Percentiles rank a stretch among this genome's conserved stretches.
Conservation (phyloP, 2,888 invertebrate species). For the Nomada fabriciana region DNA sequence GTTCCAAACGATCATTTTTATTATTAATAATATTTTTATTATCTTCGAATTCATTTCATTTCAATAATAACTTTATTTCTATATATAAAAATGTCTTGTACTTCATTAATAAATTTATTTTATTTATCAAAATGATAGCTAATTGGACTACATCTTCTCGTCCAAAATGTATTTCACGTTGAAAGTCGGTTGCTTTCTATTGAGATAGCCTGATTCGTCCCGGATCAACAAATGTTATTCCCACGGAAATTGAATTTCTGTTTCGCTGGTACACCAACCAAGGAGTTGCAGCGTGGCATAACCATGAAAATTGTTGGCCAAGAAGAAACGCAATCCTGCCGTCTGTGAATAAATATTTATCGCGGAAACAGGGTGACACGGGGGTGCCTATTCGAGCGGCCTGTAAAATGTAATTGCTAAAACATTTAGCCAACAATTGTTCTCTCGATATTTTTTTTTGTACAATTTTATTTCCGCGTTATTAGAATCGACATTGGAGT, state of each 20-base stretch:
- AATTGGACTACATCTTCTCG: not conserved
- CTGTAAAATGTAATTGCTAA: conserved; percentile 3
- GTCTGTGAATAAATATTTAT: conserved; percentile 22
- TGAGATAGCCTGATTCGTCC: conserved; percentile 27
- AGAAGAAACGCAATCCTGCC: conserved; percentile 19
- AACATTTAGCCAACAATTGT: conserved; percentile 1
- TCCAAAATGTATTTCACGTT: not conserved
- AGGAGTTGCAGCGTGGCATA: not conserved
- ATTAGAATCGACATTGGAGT: no score
- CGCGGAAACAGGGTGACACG: conserved; percentile 13
- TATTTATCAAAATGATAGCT: not conserved
- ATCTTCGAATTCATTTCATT: no score
- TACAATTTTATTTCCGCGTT: not conserved
- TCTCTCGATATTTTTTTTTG: not conserved
- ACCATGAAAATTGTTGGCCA: conserved; percentile 35
- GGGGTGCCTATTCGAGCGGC: no score
- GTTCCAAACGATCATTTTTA: no score
- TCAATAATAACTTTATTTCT: no score
- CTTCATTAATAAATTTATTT: not conserved
- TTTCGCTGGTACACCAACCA: conserved; percentile 1
- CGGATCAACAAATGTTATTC: conserved; percentile 3
- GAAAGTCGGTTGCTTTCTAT: conserved; percentile 36
- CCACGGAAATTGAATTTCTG: conserved; percentile 27
- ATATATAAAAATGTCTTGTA: not conserved
- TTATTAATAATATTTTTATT: no score